Evolutionary conservation across 2,797 vertebrate species (phyloP), one percentile per base, ranked within the genome.

Genomic region (Pelochelys cantorii): DNA sequence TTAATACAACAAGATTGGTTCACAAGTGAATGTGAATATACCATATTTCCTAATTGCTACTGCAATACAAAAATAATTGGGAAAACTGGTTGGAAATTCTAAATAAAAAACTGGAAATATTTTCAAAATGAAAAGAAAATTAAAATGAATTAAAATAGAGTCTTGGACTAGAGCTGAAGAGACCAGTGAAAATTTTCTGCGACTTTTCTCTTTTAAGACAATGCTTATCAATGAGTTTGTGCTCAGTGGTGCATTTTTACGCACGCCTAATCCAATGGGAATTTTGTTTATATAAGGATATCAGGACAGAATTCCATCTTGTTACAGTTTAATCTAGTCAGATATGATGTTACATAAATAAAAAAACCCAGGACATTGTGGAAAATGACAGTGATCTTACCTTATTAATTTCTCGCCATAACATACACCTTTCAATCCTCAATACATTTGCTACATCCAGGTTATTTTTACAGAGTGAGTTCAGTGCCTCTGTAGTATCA

Each of bases 321-420:
- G 79, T 81, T 81, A 25, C 25, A 60, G 57, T 81, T 59, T 11
- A 37, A 77, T 77, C 27, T 14, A 42, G 57, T 59, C 56, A 60
- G 80, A 81, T 34, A 22, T 31, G 34, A 27, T 42, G 37, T 29
- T 59, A 20, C 15, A 20, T 15, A 25, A 42, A 81, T 37, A 5
- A 42, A 81, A 74, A 31, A 12, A 18, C 11, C 29, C 34, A 31
- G 31, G 37, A 71, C 57, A 80, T 34, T 20, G 7, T 48, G 42
- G 18, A 34, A 10, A 5, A 5, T 4, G 1, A 14, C 37, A 2
- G 13, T 52, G 42, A 52, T 23, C 91, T 78, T 81, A 98, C 98
- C 98, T 98, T 98, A 54, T 98, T 98, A 74, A 98, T 97, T 84
- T 98, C 98, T 80, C 93, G 96, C 92, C 82, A 87, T 88, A 98